Percentiles rank a stretch among this genome's conserved stretches.
Conservation (phyloP, 2,888 invertebrate species). For the Hoplodrina ambigua region DNA sequence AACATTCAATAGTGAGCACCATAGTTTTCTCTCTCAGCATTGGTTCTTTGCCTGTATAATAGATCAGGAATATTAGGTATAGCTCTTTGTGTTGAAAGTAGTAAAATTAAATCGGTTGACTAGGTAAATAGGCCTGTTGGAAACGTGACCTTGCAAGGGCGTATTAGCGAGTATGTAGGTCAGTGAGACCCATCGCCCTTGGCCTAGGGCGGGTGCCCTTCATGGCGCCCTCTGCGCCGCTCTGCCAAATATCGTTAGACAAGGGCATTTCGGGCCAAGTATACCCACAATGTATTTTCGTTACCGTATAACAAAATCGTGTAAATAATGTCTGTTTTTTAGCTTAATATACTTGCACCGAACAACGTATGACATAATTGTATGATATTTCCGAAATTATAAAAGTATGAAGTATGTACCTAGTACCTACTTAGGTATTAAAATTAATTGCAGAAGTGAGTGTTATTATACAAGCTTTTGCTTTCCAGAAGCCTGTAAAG, state of each 20-base stretch:
- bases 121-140: constrained; percentile 71
- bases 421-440: too few species aligned
- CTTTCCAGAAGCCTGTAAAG: too few species aligned
- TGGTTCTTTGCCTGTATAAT: background rate
- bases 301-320: constrained; percentile 14
- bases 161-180: constrained; percentile 85
- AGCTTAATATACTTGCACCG: constrained; percentile 13
- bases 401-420: too few species aligned
- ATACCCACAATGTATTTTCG: constrained; percentile 30
- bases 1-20: constrained; percentile 1
- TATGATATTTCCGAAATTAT: background rate
- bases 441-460: too few species aligned
- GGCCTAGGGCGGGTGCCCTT: constrained; percentile 85
- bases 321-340: constrained; percentile 26
- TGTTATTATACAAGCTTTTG: too few species aligned
- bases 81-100: constrained; percentile 34
- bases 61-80: background rate
- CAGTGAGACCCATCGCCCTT: constrained; percentile 84
- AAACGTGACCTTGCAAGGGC: constrained; percentile 78
- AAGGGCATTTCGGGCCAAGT: constrained; percentile 71
- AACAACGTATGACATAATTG: constrained; percentile 19
- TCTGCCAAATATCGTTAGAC: constrained; percentile 76
- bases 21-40: background rate
- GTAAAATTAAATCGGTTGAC: constrained; percentile 68
- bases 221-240: constrained; percentile 71